Evolutionary conservation across 30 jellyfish, hydroid and myxozoan genomes (phyloP), one percentile per base, ranked within the genome.

Genomic region (Pseudorhiza aurosa): DNA sequence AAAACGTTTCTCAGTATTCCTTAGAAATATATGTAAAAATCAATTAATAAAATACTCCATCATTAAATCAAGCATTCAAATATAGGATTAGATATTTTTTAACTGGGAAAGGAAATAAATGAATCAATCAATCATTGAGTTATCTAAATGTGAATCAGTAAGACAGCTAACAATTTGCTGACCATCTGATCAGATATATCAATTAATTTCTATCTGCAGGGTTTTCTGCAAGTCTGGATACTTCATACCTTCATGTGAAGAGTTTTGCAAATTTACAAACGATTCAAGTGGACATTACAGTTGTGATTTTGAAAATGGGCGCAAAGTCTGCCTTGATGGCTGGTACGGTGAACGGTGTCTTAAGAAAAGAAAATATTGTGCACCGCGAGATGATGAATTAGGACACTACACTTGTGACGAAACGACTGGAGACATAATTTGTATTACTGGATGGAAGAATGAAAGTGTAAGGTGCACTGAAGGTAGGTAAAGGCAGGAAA

Each of bases 361-460:
- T 36, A 25, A 60, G 65, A 68, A 68, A 31, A 37, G 36, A 26
- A 84, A 72, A 36, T 9, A 28, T 51, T 87, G 96, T 24, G 1
- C 4, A 47, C 72, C 96, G 25, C 40, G 88, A 11, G 77, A 87
- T 53, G 72, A 78, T 53, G 78, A 5, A 9, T 0, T 17, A 2
- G 96, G 91, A 8, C 96, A 87, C 68, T 75, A 60, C 83, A 75
- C 24, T 14, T 87, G 96, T 55, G 59, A 87, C 45, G 67, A 39
- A 62, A 49, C 32, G 1, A 87, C 91, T 8, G 96, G 96, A 10
- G 83, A 87, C 40, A 87, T 56, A 4, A 45, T 75, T 4, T 87
- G 96, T 65, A 40, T 87, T 18, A 58, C 83, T 44, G 96, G 96
- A 21, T 87, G 96, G 96, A 87, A n/a, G 37, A 71, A 77, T 17